Evolutionary conservation across 2,113 vertebrate genomes (phyloP), one percentile per base, ranked within the genome.

Genomic region (Tupaia tana): DNA sequence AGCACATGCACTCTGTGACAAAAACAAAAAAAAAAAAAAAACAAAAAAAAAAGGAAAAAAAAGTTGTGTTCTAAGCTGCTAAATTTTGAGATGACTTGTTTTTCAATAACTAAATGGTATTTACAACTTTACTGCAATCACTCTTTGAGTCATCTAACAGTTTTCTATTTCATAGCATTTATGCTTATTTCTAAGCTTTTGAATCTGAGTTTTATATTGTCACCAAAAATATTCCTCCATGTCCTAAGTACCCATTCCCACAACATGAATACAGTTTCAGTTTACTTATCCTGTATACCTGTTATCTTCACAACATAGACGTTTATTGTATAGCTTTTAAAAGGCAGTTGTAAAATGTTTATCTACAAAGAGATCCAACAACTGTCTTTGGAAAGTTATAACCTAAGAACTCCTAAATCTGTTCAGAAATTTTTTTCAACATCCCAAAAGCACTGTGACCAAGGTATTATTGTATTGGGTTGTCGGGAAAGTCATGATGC

Each of bases 311-410:
- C 0, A 59, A 78, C 10, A 31, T n/a, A 81, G 77, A 14, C 27
- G 61, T 6, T 52, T 81, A 67, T 18, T 56, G 24, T 77, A 54
- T 27, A 13, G 1, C 24, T 91, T 91, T 95, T 19, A 75, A 75
- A 91, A 59, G 20, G 75, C 52, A 89, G 20, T 64, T 43, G 20
- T 93, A 70, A 85, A 88, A 31, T 89, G 10, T 86, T 89, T 81
- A 71, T 89, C 93, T 91, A 79, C 29, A 66, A 82, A 85, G 10
- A 20, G 70, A 70, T 31, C 15, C 24, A 86, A 74, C 3, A 67
- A 67, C 18, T 80, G 59, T 14, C 63, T 74, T 64, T 77, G 19
- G 80, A 69, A 82, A 13, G 12, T 83, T 83, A 78, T 34, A 43
- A 20, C 9, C 3, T 74, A 89, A 86, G 64, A 74, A 90, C 86